These are phyloP conservation scores for Mimas tiliae DNA, from an alignment of 2,888 invertebrate genomes.

Conservation along the genomic window DNA sequence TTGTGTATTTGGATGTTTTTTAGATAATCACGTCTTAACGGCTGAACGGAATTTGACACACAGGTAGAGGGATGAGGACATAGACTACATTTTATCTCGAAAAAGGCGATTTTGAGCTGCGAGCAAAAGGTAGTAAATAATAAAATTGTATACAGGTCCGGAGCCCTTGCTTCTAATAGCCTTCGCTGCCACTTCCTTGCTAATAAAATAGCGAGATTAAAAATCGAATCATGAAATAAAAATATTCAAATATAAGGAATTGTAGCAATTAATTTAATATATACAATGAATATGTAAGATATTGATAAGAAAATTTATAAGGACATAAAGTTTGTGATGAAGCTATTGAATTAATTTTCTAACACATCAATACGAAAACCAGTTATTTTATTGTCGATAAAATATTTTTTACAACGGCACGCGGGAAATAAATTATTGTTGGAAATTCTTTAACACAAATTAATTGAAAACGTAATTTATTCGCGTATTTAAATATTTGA, in stretches of 20 bases:
- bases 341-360: constrained; percentile 2
- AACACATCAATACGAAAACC: background rate
- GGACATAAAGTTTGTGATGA: constrained; percentile 7
- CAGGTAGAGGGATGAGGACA: no score
- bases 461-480: background rate
- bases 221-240: background rate
- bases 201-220: background rate
- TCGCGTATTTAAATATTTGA: background rate
- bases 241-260: background rate
- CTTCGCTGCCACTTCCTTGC: no score
- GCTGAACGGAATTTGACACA: no score
- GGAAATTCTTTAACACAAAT: background rate
- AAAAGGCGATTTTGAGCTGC: no score
- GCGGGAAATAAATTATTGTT: background rate
- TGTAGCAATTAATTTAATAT: constrained; percentile 1
- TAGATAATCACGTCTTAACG: no score
- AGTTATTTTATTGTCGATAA: background rate
- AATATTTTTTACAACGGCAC: background rate
- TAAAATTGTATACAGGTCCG: no score
- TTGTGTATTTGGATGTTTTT: no score
- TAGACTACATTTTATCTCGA: no score
- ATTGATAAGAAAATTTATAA: background rate
- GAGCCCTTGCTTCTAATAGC: no score
- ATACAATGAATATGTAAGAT: background rate
- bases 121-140: no score